A percentile compares a stretch with the other conserved stretches of the same genome.
phyloP scores from a whole-genome alignment of 2,888 invertebrate species.

The Parnassius mnemosyne region DNA sequence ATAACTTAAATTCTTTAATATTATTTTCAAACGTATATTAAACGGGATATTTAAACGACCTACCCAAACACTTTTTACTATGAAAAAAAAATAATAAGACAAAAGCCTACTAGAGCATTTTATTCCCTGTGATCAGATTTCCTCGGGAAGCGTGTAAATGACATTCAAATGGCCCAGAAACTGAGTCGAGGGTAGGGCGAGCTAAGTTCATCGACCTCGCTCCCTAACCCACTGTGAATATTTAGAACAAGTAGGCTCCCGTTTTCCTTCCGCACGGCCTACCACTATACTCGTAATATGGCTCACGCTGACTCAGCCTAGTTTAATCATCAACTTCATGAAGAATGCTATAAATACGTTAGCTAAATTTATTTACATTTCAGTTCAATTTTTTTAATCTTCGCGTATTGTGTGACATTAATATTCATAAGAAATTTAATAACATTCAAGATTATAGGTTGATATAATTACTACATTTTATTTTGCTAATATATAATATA shows the following conservation, averaged over 20 bases:
- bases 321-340: slow-evolving; percentile 63
- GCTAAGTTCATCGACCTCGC: slow-evolving; percentile 67
- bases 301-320: slow-evolving; percentile 70
- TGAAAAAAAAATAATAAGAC: background rate
- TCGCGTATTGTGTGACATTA: background rate
- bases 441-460: no score
- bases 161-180: slow-evolving; percentile 54
- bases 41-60: no score
- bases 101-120: background rate
- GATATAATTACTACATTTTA: no score
- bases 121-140: slow-evolving; percentile 6
- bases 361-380: slow-evolving; percentile 24
- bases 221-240: slow-evolving; percentile 75
- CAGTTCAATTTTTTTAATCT: slow-evolving; percentile 1
- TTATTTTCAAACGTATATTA: no score
- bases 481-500: no score
- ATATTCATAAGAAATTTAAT: no score
- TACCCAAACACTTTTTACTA: background rate
- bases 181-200: slow-evolving; percentile 46
- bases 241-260: slow-evolving; percentile 73
- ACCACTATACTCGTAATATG: slow-evolving; percentile 61
- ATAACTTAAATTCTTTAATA: no score
- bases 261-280: slow-evolving; percentile 63
- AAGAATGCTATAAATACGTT: slow-evolving; percentile 41
- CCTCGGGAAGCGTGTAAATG: slow-evolving; percentile 26